Evolutionary conservation across 1,140 invertebrate species (phyloP).

Genomic region (Meloidogyne hapla): DNA sequence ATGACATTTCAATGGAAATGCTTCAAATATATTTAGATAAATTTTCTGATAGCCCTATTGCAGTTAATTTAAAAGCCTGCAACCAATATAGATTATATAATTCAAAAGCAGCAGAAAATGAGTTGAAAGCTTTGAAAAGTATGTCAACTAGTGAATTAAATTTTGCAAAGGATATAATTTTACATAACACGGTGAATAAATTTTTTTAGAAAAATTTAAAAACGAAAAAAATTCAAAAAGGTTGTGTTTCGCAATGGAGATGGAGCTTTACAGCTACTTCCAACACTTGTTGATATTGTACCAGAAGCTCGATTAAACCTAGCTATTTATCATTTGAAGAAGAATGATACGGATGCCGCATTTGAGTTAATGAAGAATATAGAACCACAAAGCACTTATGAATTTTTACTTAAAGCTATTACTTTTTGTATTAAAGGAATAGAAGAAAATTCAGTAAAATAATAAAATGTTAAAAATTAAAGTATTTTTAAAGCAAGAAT

Average conservation of each 20-base stretch:
- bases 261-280: conserved; percentile 84
- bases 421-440: conserved; percentile 90
- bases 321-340: conserved; percentile 88
- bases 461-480: conserved; percentile 51
- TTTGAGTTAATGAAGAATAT: conserved; percentile 85
- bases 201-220: conserved; percentile 17
- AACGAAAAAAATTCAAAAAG: conserved; percentile 31
- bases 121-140: conserved; percentile 53
- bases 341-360: conserved; percentile 84
- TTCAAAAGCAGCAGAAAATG: conserved; percentile 81
- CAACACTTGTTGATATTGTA: conserved; percentile 86
- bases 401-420: conserved; percentile 93
- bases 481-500: conserved; percentile 72
- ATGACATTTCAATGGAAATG: conserved; percentile 76
- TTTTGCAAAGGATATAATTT: conserved; percentile 72
- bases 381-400: conserved; percentile 86
- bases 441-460: conserved; percentile 78
- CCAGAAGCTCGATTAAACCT: conserved; percentile 93
- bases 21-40: conserved; percentile 87
- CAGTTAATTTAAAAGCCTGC: conserved; percentile 89
- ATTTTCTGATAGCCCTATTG: conserved; percentile 87
- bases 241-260: conserved; percentile 88
- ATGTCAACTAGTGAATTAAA: conserved; percentile 41
- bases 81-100: conserved; percentile 87
- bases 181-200: conserved; percentile 81